phyloP scores from a whole-genome alignment of 2,888 invertebrate species.

The Leptinotarsa tumamoca region DNA sequence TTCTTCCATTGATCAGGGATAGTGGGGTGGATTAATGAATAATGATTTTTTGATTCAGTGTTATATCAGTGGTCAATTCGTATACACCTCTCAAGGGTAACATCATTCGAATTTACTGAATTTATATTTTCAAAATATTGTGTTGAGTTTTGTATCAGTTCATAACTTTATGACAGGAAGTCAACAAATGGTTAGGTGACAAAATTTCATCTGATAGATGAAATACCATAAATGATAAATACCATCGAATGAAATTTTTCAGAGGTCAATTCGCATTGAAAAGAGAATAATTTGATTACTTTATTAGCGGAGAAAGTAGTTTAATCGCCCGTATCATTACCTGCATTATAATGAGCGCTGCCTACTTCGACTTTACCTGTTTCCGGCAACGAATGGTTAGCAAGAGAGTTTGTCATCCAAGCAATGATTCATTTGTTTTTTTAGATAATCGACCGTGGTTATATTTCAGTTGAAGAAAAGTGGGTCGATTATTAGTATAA shows the following conservation, averaged over 20 bases:
- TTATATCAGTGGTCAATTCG: no score
- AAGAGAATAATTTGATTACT: slow-evolving; percentile 3
- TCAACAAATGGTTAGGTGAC: no score
- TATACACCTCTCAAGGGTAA: no score
- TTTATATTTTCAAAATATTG: no score
- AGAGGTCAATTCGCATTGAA: slow-evolving; percentile 2
- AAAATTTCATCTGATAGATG: no score
- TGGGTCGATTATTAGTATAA: neutral
- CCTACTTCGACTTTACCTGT: slow-evolving; percentile 8
- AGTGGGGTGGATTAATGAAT: no score
- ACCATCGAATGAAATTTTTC: neutral
- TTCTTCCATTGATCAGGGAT: no score
- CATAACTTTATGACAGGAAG: no score
- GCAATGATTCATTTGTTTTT: neutral
- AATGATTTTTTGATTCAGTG: no score
- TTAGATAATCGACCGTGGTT: neutral
- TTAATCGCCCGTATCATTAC: slow-evolving; percentile 20
- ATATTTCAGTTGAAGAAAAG: neutral
- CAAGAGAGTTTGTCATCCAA: slow-evolving; percentile 4
- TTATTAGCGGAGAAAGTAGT: slow-evolving; percentile 7
- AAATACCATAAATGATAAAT: neutral
- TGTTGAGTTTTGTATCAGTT: no score
- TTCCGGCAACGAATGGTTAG: neutral
- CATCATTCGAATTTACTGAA: no score
- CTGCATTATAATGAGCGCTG: slow-evolving; percentile 5